phyloP scores from a whole-genome alignment of 2,797 vertebrate genomes.

The Gadopsis marmoratus region DNA sequence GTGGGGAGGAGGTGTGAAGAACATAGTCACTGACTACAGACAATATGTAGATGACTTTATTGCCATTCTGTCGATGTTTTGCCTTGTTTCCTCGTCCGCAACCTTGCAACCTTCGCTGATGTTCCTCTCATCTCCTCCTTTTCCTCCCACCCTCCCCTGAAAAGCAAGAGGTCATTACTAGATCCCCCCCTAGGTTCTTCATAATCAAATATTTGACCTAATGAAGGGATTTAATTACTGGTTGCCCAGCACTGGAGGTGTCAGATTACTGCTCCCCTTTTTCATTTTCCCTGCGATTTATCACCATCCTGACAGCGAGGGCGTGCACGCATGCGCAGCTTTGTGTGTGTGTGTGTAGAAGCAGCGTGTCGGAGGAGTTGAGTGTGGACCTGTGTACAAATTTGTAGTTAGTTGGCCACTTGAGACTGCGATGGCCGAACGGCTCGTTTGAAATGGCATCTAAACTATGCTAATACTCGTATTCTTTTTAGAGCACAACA shows the following conservation, averaged over 20 bases:
- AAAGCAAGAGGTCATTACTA: conserved; percentile 70
- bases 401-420: conserved; percentile 63
- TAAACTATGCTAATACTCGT: conserved; percentile 62
- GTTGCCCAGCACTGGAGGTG: conserved; percentile 75
- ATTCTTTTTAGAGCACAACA: conserved; percentile 24
- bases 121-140: not conserved
- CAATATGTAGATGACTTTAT: conserved; percentile 49
- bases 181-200: conserved; percentile 63
- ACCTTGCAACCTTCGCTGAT: conserved; percentile 2
- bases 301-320: conserved; percentile 77
- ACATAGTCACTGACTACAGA: conserved; percentile 41
- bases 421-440: conserved; percentile 55
- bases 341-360: conserved; percentile 61
- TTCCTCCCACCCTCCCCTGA: conserved; percentile 14
- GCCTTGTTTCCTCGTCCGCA: conserved; percentile 3
- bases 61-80: conserved; percentile 28
- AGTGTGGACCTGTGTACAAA: conserved; percentile 70
- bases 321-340: conserved; percentile 44
- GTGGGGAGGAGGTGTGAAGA: conserved; percentile 61
- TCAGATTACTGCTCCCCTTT: conserved; percentile 76
- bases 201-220: conserved; percentile 85
- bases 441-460: conserved; percentile 56
- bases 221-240: conserved; percentile 86
- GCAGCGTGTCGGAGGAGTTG: conserved; percentile 57
- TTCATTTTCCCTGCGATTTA: conserved; percentile 83